Evolutionary conservation across 1,140 invertebrate species (phyloP).

Genomic region (Hyphantria cunea): DNA sequence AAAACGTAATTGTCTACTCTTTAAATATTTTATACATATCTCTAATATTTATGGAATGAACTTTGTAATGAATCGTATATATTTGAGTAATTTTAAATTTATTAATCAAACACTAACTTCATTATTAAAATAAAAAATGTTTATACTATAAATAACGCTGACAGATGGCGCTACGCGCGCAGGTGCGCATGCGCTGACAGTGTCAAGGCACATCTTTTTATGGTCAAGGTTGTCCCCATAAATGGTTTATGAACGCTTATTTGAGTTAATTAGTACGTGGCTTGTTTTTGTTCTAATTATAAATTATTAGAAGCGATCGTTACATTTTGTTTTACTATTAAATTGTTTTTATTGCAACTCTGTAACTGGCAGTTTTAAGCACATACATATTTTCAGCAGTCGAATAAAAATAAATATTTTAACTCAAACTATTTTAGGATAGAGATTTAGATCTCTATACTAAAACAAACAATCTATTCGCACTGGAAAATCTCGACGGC

Average conservation of each 20-base stretch:
- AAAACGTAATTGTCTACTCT: no score
- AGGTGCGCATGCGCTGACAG: conserved; percentile 26
- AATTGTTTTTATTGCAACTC: no score
- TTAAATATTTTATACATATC: no score
- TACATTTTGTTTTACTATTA: no score
- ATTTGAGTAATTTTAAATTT: no score
- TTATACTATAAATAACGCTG: conserved; percentile 14
- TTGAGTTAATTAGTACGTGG: conserved; percentile 21
- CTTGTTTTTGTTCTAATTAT: conserved; percentile 20
- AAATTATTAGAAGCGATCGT: no score
- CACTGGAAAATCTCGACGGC: conserved; percentile 7
- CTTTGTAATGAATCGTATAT: no score
- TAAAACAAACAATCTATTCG: conserved; percentile 1
- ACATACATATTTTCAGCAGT: no score
- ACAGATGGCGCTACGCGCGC: conserved; percentile 27
- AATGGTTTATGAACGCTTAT: conserved; percentile 20
- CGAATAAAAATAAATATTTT: conserved; percentile 4
- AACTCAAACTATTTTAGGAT: background rate
- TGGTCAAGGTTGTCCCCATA: conserved; percentile 29
- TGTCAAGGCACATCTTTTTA: conserved; percentile 32
- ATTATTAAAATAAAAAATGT: background rate
- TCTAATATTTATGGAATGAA: no score
- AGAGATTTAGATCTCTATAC: background rate
- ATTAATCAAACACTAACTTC: no score
- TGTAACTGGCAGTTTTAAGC: no score